Base-by-base conservation (phyloP, 2,888 invertebrate species). In the Trissolcus brochymenae region DNA sequence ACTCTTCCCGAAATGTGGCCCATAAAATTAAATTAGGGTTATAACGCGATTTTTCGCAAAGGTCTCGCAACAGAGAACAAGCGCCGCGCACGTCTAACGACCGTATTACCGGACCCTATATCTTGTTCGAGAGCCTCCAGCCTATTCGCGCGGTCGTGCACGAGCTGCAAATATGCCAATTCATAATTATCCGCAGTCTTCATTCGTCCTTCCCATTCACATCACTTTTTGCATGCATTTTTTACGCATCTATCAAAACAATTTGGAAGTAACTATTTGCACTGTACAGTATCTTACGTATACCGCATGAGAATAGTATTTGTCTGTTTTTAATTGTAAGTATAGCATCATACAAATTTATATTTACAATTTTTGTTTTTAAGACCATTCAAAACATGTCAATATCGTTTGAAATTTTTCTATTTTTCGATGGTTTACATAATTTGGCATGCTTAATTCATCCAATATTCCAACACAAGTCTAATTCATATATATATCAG, bases 11-110 rank as follows among this genome's bases (percentile, higher is more conserved):
- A 88, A 88, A 89, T 88, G 85, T 83, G 84, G 84, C 86, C 84
- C 87, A 88, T 89, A 89, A 89, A 89, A 89, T 89, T 89, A 89
- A 89, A 89, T 89, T 89, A 88, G 88, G 89, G 88, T 89, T 89
- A 88, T 89, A 89, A 89, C 88, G 85, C 87, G 86, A 88, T 89
- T 89, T 89, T 89, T 89, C 87, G 87, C 88, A 87, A 87, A 88
- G 88, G 86, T 84, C 83, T 84, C 83, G 81, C 77, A 80, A 81
- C 14, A 21, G n/a, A 50, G 16, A 60, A 51, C n/a, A 46, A 60
- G 35, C 49, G 50, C 56, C 64, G 78, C 78, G 70, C 70, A 65
- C 75, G 78, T 75, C 79, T 80, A 81, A 81, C 81, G 73, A 78
- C 73, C 81, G 72, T 78, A 80, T 82, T 81, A 80, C 80, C 76